Conservation (phyloP, 1,140 invertebrate species). For the Megalopta genalis region DNA sequence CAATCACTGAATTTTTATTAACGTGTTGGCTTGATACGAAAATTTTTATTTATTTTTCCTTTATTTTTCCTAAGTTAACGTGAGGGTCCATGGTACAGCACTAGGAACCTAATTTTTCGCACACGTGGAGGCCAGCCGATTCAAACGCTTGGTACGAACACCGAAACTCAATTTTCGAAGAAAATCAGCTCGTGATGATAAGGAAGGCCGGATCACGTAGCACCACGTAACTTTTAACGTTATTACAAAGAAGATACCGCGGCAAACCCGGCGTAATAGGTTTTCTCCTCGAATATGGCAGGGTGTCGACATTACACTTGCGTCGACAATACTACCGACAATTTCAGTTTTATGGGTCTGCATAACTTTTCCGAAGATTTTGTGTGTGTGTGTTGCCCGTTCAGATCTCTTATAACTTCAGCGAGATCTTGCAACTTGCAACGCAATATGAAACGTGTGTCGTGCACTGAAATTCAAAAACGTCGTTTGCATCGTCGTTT, state of each 20-base stretch:
- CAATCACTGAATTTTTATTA: too few relatives aligned
- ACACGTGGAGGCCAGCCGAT: neutral
- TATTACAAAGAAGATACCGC: neutral
- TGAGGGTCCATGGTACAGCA: too few relatives aligned
- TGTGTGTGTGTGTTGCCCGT: too few relatives aligned
- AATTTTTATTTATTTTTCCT: too few relatives aligned
- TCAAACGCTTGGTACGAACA: neutral
- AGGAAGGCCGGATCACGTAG: neutral
- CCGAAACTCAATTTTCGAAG: neutral
- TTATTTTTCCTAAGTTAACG: too few relatives aligned
- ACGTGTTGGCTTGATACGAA: too few relatives aligned
- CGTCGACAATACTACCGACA: neutral
- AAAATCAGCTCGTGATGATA: neutral
- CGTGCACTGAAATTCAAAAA: neutral
- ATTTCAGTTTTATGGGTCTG: constrained; percentile 1
- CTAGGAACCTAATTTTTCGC: neutral
- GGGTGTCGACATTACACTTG: neutral
- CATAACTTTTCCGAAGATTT: neutral
- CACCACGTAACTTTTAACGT: neutral
- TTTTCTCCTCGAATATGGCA: neutral
- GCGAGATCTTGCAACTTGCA: neutral
- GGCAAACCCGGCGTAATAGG: neutral
- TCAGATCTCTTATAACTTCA: neutral
- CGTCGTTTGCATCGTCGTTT: neutral
- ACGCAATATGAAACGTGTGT: neutral